phyloP scores from a whole-genome alignment of 1,140 invertebrate species.

The Drosophila rufa region DNA sequence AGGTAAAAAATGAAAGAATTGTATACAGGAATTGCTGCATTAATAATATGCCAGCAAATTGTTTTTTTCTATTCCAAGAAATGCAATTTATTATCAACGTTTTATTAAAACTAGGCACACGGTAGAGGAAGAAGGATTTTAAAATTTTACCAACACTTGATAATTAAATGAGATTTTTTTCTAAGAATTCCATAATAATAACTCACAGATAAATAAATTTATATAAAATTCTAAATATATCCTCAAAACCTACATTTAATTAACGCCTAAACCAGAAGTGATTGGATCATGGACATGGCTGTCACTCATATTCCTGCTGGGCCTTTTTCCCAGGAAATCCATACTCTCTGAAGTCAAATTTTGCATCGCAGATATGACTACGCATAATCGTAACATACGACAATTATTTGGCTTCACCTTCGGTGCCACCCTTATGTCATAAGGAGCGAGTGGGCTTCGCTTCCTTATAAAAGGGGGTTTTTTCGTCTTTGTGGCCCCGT shows the following conservation, averaged over 20 bases:
- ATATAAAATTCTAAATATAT: background rate
- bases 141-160: no score
- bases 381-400: constrained; percentile 48
- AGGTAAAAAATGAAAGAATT: constrained; percentile 20
- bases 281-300: background rate
- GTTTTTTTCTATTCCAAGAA: background rate
- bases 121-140: no score
- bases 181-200: no score
- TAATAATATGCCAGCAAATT: constrained; percentile 13
- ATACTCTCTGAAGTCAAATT: constrained; percentile 28
- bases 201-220: no score
- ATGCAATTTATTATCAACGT: background rate
- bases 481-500: constrained; percentile 19
- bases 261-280: background rate
- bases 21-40: constrained; percentile 12
- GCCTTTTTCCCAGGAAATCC: background rate
- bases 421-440: constrained; percentile 20
- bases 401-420: constrained; percentile 47
- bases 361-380: constrained; percentile 38
- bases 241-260: background rate
- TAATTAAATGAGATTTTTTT: no score
- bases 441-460: constrained; percentile 17
- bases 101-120: background rate
- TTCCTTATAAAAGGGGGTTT: constrained; percentile 23
- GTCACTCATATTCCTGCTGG: background rate